These are phyloP conservation scores for Acrocephalus arundinaceus DNA, from an alignment of 2,113 vertebrate genomes.

Conservation along the genomic window DNA sequence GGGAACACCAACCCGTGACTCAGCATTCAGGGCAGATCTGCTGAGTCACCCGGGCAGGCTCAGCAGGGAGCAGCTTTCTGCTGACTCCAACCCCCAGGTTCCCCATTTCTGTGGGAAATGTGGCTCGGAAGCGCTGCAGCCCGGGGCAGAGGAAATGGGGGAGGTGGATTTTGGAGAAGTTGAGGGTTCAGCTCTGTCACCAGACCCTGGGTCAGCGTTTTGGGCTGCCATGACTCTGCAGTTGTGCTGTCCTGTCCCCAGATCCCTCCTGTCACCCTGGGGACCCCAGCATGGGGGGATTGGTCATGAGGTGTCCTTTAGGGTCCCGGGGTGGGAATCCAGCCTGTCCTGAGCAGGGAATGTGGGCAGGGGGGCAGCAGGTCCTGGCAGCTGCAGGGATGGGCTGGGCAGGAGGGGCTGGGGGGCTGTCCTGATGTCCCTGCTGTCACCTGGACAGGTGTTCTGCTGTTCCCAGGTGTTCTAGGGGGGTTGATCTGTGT, in stretches of 20 bases:
- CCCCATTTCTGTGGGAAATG: neutral
- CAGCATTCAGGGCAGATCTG: neutral
- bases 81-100: neutral
- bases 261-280: neutral
- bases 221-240: neutral
- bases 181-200: neutral
- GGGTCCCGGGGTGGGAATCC: neutral
- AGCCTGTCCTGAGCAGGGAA: neutral
- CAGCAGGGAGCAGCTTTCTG: neutral
- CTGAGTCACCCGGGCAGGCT: neutral
- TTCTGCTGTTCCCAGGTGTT: neutral
- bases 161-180: neutral
- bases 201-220: neutral
- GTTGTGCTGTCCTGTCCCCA: neutral
- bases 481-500: neutral
- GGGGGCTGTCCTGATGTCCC: neutral
- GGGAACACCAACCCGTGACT: neutral
- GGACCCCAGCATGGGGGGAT: neutral
- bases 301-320: fast-evolving
- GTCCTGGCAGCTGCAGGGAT: neutral
- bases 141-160: neutral
- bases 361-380: neutral
- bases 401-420: neutral
- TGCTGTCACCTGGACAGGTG: neutral
- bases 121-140: fast-evolving